These are phyloP conservation scores for Actenoides hombroni DNA, from an alignment of 2,113 vertebrate genomes.

Conservation along the genomic window DNA sequence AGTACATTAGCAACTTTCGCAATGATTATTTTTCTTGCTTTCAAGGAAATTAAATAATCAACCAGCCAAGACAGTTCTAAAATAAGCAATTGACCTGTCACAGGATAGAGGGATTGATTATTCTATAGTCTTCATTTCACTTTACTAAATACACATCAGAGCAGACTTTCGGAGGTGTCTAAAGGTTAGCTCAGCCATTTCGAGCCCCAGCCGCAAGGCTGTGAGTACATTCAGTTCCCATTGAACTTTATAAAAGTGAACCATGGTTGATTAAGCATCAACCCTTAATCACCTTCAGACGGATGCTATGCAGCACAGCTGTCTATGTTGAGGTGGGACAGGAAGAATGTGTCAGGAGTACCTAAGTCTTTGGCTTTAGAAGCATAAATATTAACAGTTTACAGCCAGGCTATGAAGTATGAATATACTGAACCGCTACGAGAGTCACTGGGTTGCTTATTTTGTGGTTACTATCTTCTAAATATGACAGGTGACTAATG, in stretches of 20 bases:
- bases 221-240: background rate
- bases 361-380: background rate
- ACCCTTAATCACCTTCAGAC: background rate
- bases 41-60: slow-evolving; percentile 68
- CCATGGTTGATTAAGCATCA: background rate
- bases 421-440: background rate
- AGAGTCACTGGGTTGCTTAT: background rate
- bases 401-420: background rate
- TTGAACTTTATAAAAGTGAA: background rate
- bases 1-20: slow-evolving; percentile 55
- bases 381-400: background rate
- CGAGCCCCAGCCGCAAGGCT: background rate
- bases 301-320: background rate
- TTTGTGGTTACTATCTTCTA: background rate
- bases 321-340: background rate
- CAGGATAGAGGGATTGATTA: slow-evolving; percentile 30
- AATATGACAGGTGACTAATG: background rate
- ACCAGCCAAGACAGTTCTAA: slow-evolving; percentile 43
- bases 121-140: slow-evolving; percentile 26
- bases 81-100: slow-evolving; percentile 44
- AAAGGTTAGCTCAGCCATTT: slow-evolving; percentile 8
- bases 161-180: background rate
- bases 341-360: background rate
- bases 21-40: slow-evolving; percentile 67
- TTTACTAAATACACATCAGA: slow-evolving; percentile 28